Conservation (phyloP, 2,888 invertebrate species). For the Drosophila testacea region DNA sequence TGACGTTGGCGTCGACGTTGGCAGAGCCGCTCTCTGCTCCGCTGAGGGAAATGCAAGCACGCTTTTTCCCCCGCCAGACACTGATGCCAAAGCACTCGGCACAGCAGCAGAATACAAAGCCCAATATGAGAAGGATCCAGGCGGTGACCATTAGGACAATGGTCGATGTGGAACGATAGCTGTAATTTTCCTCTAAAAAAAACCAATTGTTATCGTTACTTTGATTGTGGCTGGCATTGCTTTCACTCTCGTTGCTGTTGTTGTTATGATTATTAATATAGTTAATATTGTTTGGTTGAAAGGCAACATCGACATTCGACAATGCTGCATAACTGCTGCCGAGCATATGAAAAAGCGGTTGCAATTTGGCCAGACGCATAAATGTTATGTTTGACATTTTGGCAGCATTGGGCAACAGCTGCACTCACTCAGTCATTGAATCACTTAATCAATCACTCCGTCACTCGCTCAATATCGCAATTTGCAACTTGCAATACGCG, state of each 20-base stretch:
- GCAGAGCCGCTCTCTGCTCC: conserved; percentile 44
- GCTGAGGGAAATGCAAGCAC: conserved; percentile 45
- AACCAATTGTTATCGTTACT: too few relatives aligned
- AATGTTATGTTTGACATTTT: conserved; percentile 71
- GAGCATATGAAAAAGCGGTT: conserved; percentile 63
- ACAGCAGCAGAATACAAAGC: conserved; percentile 83
- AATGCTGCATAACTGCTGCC: conserved; percentile 55
- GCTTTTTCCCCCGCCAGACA: conserved; percentile 70
- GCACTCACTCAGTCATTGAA: conserved; percentile 15
- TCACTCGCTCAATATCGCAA: conserved; percentile 32
- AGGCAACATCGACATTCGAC: conserved; percentile 50
- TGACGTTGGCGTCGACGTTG: conserved; percentile 31
- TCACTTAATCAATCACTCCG: conserved; percentile 43
- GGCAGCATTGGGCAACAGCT: conserved; percentile 34
- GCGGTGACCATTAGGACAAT: conserved; percentile 82
- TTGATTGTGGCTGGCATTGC: conserved; percentile 38
- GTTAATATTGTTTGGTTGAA: conserved; percentile 34
- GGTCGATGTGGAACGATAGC: conserved; percentile 73
- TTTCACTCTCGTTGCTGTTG: conserved; percentile 30
- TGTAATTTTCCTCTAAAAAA: conserved; percentile 70
- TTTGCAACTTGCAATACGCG: conserved; percentile 19
- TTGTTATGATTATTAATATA: background rate
- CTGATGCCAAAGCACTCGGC: conserved; percentile 81
- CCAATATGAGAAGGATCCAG: conserved; percentile 81
- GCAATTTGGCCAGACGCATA: conserved; percentile 60